phyloP scores from a whole-genome alignment of 2,797 vertebrate species.

The Coracias cyanogaster region DNA sequence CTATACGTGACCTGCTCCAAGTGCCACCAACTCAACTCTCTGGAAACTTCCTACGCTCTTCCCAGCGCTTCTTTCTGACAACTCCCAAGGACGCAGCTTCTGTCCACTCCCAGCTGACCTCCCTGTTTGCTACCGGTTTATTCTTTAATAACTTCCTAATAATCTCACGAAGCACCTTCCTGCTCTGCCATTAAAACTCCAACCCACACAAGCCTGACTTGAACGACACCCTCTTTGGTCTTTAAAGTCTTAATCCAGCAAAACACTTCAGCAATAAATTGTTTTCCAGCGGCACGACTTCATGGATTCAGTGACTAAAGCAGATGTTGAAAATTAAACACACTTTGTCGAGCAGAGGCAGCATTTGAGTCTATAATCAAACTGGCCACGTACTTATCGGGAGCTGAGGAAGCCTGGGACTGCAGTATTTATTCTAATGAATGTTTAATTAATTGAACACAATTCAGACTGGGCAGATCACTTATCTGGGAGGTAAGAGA shows the following conservation, averaged over 20 bases:
- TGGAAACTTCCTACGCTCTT: not conserved
- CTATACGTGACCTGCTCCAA: accelerated
- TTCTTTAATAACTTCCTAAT: slow-evolving; percentile 15
- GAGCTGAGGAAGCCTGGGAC: not conserved
- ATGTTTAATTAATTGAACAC: slow-evolving; percentile 19
- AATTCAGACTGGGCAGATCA: not conserved
- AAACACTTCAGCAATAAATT: slow-evolving; percentile 48
- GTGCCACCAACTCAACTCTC: not conserved
- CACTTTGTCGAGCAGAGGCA: not conserved
- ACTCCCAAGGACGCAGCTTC: not conserved
- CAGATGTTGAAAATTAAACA: not conserved
- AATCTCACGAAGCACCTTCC: not conserved
- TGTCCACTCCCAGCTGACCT: not conserved
- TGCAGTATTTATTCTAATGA: not conserved
- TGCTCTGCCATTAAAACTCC: not conserved
- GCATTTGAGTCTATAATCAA: not conserved
- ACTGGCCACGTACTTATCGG: not conserved
- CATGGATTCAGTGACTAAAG: not conserved
- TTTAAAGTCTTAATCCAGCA: slow-evolving; percentile 14
- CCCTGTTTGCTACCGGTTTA: not conserved
- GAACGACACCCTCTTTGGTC: slow-evolving; percentile 19
- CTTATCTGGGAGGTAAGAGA: slow-evolving; percentile 13
- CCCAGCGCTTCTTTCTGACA: not conserved
- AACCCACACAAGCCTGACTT: not conserved
- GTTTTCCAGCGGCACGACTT: not conserved